Base-by-base conservation (phyloP, 2,113 vertebrate species). In the Clarias gariepinus region DNA sequence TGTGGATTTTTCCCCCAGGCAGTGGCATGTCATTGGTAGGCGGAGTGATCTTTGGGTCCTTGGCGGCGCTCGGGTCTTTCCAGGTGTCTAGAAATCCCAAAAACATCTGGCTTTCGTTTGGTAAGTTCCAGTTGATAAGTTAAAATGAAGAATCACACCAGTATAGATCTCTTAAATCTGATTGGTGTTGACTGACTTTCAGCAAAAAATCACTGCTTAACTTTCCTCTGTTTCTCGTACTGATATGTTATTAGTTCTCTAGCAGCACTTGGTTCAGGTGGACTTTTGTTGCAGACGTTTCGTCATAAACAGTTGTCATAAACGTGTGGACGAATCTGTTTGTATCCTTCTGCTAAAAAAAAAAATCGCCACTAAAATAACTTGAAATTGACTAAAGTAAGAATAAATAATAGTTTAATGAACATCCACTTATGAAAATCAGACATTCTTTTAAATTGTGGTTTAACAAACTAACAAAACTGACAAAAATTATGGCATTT, bases 1-100 rank as follows among this genome's bases (percentile, higher is more conserved):
- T 30, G 30, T 73, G 16, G 0, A 25, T 41, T 28, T 3, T 36
- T 28, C 0, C 64, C 58, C 82, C 78, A 99, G 97, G 97, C 53
- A 98, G 98, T 2, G 87, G 95, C 79, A 92, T 96, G 0, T 98
- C 97, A 41, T 91, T 99, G 47, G 94, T 94, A 2, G 95, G 97
- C 0, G 98, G 97, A 0, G 95, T 99, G 1, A 36, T 98, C 21
- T 99, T 98, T 0, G 97, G 97, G 8, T 86, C 96, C 80, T 85
- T 97, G 52, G 96, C 98, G 28, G 97, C 95, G 0, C 80, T 96
- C 0, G 98, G 98, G 0, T 95, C 97, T 28, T 97, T 97, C 90
- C 96, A 96, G 91, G 92, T 95, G 68, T 97, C 96, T 90, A 94
- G 92, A 60, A 95, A 98, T 87, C 95, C 96, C 0, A 96, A 92